phyloP scores from a whole-genome alignment of 2,888 invertebrate genomes.

The Campopleginae sp. region DNA sequence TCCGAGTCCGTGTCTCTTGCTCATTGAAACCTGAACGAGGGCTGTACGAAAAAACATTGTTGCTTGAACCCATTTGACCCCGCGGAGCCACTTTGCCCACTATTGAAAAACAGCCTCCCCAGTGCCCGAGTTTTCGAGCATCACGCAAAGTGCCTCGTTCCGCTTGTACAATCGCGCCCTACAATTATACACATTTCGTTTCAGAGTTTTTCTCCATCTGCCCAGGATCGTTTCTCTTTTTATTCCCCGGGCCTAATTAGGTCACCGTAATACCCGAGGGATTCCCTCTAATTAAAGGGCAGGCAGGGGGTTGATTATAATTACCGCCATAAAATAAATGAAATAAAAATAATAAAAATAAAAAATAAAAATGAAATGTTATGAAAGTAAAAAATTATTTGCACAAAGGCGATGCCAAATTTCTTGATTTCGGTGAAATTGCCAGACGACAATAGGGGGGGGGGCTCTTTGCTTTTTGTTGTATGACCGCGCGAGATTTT shows the following conservation, averaged over 20 bases:
- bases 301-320: too few relatives aligned
- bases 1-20: neutral
- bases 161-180: constrained; percentile 52
- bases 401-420: neutral
- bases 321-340: too few relatives aligned
- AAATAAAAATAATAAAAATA: too few relatives aligned
- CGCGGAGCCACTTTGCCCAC: neutral
- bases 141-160: constrained; percentile 54
- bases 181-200: constrained; percentile 67
- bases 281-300: neutral
- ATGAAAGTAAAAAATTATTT: neutral
- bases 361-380: too few relatives aligned
- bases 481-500: constrained; percentile 44
- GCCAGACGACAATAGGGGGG: constrained; percentile 56
- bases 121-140: constrained; percentile 37
- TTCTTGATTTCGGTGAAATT: constrained; percentile 40
- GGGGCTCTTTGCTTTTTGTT: constrained; percentile 40
- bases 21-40: neutral
- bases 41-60: neutral
- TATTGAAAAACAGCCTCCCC: constrained; percentile 49
- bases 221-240: neutral
- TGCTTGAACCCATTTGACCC: constrained; percentile 22
- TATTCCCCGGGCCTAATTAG: neutral
- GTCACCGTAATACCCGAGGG: neutral
- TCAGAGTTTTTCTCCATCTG: neutral